phyloP scores from a whole-genome alignment of 2,797 vertebrate genomes.

The Dipus sagitta region DNA sequence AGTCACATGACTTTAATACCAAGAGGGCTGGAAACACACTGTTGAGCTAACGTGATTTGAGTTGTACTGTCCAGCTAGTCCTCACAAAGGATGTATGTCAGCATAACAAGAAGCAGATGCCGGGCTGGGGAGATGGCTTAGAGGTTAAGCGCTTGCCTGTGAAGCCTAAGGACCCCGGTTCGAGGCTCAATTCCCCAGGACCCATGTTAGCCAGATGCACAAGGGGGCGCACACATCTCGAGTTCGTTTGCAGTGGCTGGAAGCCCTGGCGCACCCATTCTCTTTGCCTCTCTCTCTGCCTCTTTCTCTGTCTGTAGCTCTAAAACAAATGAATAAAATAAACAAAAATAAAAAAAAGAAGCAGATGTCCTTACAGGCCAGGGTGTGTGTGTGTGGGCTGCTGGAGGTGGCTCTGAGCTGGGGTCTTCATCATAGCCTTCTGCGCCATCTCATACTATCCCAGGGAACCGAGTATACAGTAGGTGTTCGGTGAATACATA shows the following conservation, averaged over 20 bases:
- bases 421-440: not conserved
- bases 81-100: accelerated
- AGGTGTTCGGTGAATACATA: not conserved
- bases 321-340: too few relatives aligned
- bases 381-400: not conserved
- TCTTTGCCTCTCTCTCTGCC: too few relatives aligned
- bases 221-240: too few relatives aligned
- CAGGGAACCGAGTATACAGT: not conserved
- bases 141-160: too few relatives aligned
- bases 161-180: too few relatives aligned
- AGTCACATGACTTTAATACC: not conserved
- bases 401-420: not conserved
- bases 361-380: not conserved
- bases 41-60: not conserved
- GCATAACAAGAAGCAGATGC: accelerated
- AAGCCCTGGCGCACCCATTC: too few relatives aligned
- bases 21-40: not conserved
- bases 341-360: too few relatives aligned
- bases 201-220: too few relatives aligned
- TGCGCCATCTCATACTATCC: not conserved
- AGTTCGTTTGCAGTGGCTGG: too few relatives aligned
- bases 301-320: too few relatives aligned
- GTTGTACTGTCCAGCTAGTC: not conserved
- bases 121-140: too few relatives aligned
- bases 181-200: too few relatives aligned